These are phyloP conservation scores for Sciurus carolinensis DNA, from an alignment of 2,797 vertebrate genomes.

Conservation along the genomic window DNA sequence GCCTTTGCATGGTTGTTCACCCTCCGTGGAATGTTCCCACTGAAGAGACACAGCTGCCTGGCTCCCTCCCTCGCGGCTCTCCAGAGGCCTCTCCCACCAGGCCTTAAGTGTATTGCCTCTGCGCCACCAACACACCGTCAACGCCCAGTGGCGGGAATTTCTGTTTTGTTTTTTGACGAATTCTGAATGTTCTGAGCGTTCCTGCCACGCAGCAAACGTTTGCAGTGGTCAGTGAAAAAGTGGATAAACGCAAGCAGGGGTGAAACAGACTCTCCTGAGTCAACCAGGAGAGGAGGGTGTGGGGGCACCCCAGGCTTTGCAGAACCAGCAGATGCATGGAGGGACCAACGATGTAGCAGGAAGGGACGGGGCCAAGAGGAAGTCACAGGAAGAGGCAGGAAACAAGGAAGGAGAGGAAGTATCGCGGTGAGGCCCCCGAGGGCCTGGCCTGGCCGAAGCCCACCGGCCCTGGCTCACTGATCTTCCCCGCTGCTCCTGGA, in stretches of 20 bases:
- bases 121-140: rapidly evolving
- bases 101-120: rapidly evolving
- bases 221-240: rapidly evolving
- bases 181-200: neutral
- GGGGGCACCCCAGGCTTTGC: neutral
- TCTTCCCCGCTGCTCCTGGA: neutral
- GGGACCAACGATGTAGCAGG: neutral
- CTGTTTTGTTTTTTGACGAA: neutral
- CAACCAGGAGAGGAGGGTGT: too few species aligned
- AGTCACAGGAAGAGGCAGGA: neutral
- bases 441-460: neutral
- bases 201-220: neutral
- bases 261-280: neutral
- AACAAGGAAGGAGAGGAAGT: neutral
- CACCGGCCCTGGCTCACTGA: neutral
- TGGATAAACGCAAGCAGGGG: too few species aligned
- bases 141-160: too few species aligned
- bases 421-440: too few species aligned
- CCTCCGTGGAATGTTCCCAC: neutral
- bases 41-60: neutral
- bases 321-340: neutral
- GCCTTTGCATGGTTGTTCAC: conserved; percentile 22
- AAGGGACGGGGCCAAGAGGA: neutral
- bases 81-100: neutral
- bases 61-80: neutral